Conservation (phyloP, 2,888 invertebrate genomes). For the Athalia circularis region DNA sequence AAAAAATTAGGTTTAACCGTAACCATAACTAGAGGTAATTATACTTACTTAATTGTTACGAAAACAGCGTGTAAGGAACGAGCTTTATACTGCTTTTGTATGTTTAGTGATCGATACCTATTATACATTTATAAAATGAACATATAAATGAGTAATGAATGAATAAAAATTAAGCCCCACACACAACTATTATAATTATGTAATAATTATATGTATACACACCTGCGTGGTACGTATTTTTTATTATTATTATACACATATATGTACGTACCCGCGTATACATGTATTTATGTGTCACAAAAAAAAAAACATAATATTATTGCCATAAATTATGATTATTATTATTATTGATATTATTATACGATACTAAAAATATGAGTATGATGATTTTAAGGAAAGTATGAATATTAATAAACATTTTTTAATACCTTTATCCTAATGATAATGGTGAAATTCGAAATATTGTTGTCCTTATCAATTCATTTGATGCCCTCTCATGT, state of each 20-base stretch:
- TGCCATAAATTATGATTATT: constrained; percentile 49
- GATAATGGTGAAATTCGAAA: constrained; percentile 70
- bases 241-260: constrained; percentile 13
- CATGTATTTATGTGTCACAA: constrained; percentile 53
- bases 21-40: constrained; percentile 23
- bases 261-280: constrained; percentile 38
- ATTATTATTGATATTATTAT: constrained; percentile 59
- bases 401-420: constrained; percentile 73
- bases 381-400: constrained; percentile 74
- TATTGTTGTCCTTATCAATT: constrained; percentile 51
- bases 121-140: constrained; percentile 53
- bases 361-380: constrained; percentile 65
- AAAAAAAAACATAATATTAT: constrained; percentile 61
- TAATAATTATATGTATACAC: constrained; percentile 12
- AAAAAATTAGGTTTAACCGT: constrained; percentile 32
- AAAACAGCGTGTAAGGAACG: constrained; percentile 70
- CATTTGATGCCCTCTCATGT: neutral
- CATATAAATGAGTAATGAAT: neutral
- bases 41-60: constrained; percentile 55
- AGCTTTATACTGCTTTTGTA: constrained; percentile 73
- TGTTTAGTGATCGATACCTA: constrained; percentile 66
- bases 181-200: constrained; percentile 10
- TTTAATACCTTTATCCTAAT: constrained; percentile 71
- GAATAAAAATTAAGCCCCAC: neutral
- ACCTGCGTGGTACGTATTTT: neutral